phyloP scores from a whole-genome alignment of 2,797 vertebrate genomes.

The Pseudotriccus pelzelni region DNA sequence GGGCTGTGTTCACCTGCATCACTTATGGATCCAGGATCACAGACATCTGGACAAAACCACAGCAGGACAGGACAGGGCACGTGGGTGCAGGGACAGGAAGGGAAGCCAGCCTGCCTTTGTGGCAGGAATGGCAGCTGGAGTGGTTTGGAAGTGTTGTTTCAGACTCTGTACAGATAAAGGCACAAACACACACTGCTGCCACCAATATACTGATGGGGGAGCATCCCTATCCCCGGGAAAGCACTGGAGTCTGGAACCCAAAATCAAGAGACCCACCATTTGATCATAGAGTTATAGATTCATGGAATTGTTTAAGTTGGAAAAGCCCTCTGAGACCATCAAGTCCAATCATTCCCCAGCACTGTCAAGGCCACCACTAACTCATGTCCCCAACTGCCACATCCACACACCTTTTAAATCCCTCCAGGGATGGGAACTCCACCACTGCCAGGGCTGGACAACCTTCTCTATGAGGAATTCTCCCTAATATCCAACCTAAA shows the following conservation, averaged over 20 bases:
- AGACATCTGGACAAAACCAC: fast-evolving
- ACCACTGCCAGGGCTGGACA: neutral
- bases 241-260: neutral
- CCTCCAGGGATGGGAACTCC: neutral
- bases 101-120: neutral
- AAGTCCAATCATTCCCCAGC: neutral
- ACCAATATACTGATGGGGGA: neutral
- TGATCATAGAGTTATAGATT: neutral
- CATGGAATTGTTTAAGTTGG: neutral
- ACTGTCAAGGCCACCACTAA: neutral
- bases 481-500: neutral
- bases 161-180: neutral
- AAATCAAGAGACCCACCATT: neutral
- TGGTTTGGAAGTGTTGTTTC: neutral
- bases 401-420: neutral
- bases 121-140: neutral
- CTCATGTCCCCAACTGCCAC: neutral
- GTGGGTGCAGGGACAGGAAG: fast-evolving
- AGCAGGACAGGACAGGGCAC: neutral
- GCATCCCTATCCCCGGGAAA: neutral
- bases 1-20: neutral
- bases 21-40: fast-evolving
- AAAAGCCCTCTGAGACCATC: neutral
- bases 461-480: neutral
- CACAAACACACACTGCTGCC: neutral